These are phyloP conservation scores for Contarinia nasturtii DNA, from an alignment of 1,140 invertebrate species.

Conservation along the genomic window DNA sequence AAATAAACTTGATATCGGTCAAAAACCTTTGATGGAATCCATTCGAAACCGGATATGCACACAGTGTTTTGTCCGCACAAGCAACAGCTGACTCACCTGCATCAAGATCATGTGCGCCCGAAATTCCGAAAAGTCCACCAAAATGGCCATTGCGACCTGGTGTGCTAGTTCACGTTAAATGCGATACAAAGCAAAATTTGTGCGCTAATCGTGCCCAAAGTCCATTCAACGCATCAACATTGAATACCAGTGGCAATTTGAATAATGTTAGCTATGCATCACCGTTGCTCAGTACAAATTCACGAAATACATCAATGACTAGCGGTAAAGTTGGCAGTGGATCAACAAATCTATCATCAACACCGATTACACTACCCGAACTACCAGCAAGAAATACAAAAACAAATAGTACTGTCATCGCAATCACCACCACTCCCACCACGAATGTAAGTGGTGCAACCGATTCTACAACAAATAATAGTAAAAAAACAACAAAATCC, in stretches of 20 bases:
- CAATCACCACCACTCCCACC: background rate
- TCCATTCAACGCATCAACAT: background rate
- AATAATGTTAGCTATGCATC: conserved; percentile 1
- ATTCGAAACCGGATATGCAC: background rate
- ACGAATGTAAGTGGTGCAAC: no score
- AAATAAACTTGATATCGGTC: no score
- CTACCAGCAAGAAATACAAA: background rate
- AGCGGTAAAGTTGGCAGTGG: background rate
- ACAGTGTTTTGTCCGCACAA: conserved; percentile 3
- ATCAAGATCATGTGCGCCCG: conserved; percentile 5
- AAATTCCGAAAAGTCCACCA: conserved; percentile 36
- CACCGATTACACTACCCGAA: background rate
- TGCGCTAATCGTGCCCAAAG: conserved; percentile 16
- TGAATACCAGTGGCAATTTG: background rate
- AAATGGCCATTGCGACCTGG: conserved; percentile 78
- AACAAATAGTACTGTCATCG: background rate
- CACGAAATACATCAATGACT: background rate
- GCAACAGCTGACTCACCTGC: conserved; percentile 10
- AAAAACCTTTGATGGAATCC: no score
- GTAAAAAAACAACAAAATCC: no score
- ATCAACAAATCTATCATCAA: background rate
- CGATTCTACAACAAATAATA: no score
- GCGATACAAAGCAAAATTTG: conserved; percentile 29
- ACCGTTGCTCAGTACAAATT: background rate
- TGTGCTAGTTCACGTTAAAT: conserved; percentile 67